These are phyloP conservation scores for Siniperca obscura DNA, from an alignment of 2,797 vertebrate species.

Conservation along the genomic window DNA sequence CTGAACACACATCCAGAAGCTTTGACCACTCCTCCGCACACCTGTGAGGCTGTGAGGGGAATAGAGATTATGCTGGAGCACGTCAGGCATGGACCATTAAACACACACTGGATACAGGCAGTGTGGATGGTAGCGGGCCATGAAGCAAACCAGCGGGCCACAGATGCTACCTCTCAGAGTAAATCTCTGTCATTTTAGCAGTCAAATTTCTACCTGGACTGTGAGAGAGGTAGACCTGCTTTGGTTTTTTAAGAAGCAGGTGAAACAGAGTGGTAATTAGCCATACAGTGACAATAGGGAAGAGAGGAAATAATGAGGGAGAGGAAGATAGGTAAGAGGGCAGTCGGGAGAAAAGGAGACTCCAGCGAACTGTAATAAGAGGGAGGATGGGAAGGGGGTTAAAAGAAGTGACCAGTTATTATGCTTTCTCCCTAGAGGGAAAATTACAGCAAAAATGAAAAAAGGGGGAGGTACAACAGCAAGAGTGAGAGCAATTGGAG, in stretches of 20 bases:
- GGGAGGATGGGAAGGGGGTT: constrained; percentile 29
- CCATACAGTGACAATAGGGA: constrained; percentile 13
- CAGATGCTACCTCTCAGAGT: constrained; percentile 55
- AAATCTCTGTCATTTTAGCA: constrained; percentile 55
- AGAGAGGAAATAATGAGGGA: constrained; percentile 50
- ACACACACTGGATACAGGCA: constrained; percentile 50
- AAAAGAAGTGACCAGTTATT: constrained; percentile 47
- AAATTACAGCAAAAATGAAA: constrained; percentile 26
- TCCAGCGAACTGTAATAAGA: constrained; percentile 16
- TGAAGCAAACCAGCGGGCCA: constrained; percentile 44
- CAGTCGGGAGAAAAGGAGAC: constrained; percentile 17
- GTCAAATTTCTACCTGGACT: constrained; percentile 50
- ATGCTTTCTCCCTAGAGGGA: constrained; percentile 20
- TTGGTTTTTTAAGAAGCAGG: constrained; percentile 19
- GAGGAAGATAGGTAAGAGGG: constrained; percentile 17
- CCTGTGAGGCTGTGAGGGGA: constrained; percentile 28
- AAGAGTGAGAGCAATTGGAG: not conserved
- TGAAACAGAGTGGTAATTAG: constrained; percentile 53
- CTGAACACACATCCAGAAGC: constrained; percentile 45
- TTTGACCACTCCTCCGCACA: constrained; percentile 33
- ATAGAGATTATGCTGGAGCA: constrained; percentile 46
- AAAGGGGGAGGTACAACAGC: not conserved
- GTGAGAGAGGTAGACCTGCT: constrained; percentile 30
- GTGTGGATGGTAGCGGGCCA: constrained; percentile 31
- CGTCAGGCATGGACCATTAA: constrained; percentile 65